A percentile compares a stretch with the other conserved stretches of the same genome.
phyloP scores from a whole-genome alignment of 1,140 invertebrate species.

The Drosophila miranda region DNA sequence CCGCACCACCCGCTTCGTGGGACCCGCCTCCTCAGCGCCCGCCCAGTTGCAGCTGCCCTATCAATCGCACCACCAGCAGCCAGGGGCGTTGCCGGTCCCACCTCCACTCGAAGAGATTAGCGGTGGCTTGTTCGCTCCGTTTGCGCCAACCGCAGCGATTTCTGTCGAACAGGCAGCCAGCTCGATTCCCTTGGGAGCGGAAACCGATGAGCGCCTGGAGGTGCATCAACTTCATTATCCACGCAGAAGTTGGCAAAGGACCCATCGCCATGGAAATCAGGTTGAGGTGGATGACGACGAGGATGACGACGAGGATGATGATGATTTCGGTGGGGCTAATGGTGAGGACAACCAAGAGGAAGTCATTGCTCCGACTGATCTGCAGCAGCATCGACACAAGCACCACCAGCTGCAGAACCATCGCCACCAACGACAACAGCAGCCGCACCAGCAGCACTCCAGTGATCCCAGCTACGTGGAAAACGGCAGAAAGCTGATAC shows the following conservation, averaged over 20 bases:
- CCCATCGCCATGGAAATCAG: conserved; percentile 36
- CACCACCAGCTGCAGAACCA: neutral
- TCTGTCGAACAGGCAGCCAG: conserved; percentile 58
- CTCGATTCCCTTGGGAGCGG: conserved; percentile 50
- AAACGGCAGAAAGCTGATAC: conserved; percentile 69
- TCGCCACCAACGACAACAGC: conserved; percentile 4
- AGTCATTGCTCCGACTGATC: conserved; percentile 50
- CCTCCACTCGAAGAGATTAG: conserved; percentile 57
- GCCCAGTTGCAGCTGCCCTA: conserved; percentile 55
- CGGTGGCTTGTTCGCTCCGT: conserved; percentile 67
- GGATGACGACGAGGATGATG: conserved; percentile 43
- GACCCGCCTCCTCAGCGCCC: conserved; percentile 50
- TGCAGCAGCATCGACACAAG: conserved; percentile 19
- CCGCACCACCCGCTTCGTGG: conserved; percentile 69
- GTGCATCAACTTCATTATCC: conserved; percentile 60
- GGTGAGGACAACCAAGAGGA: conserved; percentile 44
- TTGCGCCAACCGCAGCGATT: conserved; percentile 52
- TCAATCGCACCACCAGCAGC: conserved; percentile 39
- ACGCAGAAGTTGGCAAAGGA: conserved; percentile 49
- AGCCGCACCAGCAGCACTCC: conserved; percentile 24
- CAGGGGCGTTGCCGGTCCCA: conserved; percentile 26
- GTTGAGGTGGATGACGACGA: conserved; percentile 32
- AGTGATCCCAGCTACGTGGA: conserved; percentile 64
- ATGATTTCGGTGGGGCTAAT: conserved; percentile 7
- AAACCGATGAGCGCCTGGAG: conserved; percentile 28